phyloP scores from a whole-genome alignment of 2,888 invertebrate species.

The Synergus umbraculus region DNA sequence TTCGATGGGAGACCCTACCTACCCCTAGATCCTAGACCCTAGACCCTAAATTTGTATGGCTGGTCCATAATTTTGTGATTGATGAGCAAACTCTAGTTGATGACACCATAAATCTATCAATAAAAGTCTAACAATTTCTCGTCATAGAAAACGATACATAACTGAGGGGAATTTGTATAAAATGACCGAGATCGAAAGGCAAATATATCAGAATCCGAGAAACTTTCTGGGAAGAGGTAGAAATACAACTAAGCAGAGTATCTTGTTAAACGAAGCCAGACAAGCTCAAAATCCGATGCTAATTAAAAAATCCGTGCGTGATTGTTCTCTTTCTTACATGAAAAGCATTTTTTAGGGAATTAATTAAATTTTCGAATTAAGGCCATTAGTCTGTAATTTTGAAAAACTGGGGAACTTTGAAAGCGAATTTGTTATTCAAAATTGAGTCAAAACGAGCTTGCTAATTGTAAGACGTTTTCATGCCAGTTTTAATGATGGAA shows the following conservation, averaged over 20 bases:
- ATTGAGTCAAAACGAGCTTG: neutral
- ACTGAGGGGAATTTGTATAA: neutral
- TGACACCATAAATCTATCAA: neutral
- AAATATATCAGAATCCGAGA: neutral
- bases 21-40: neutral
- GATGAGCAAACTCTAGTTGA: neutral
- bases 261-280: conserved; percentile 32
- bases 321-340: conserved; percentile 13
- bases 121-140: neutral
- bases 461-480: too few species aligned
- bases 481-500: too few species aligned
- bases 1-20: neutral
- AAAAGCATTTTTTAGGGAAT: neutral
- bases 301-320: conserved; percentile 25
- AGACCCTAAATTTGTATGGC: neutral
- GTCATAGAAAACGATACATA: neutral
- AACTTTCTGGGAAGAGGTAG: conserved; percentile 1
- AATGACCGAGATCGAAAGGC: neutral
- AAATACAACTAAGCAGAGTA: conserved; percentile 21
- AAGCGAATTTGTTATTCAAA: neutral
- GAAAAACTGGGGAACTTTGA: neutral
- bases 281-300: conserved; percentile 30
- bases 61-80: conserved; percentile 9
- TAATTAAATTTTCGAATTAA: neutral
- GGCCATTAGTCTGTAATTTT: too few species aligned